These are phyloP conservation scores for Scolanthus callimorphus DNA, from an alignment of 92 coral and sea anemone species.

Conservation along the genomic window DNA sequence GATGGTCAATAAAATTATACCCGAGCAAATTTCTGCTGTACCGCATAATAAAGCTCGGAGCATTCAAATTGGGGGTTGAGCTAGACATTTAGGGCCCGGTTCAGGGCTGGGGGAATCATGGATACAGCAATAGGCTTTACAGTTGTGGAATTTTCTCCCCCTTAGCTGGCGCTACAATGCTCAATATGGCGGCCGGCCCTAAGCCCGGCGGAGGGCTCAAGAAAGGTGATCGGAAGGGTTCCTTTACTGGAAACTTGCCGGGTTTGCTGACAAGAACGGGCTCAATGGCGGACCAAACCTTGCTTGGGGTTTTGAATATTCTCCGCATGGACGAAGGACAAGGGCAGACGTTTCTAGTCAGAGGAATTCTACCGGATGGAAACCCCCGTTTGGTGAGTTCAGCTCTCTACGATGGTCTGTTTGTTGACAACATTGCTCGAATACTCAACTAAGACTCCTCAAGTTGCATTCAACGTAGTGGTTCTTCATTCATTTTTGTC, in stretches of 20 bases:
- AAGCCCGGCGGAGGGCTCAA: slow-evolving; percentile 42
- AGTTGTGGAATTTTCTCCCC: too few species aligned
- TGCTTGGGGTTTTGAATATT: slow-evolving; percentile 88
- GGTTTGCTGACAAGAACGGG: slow-evolving; percentile 61
- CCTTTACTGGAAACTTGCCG: slow-evolving; percentile 63
- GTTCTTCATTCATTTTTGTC: slow-evolving; percentile 10
- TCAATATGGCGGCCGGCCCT: slow-evolving; percentile 81
- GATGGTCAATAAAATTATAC: background rate
- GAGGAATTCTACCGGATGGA: slow-evolving; percentile 94
- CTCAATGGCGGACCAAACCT: slow-evolving; percentile 93
- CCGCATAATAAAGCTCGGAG: background rate
- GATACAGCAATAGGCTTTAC: too few species aligned
- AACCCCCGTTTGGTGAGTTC: slow-evolving; percentile 82
- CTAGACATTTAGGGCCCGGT: too few species aligned
- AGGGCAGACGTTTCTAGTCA: slow-evolving; percentile 79
- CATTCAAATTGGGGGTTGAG: background rate
- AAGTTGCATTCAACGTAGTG: background rate
- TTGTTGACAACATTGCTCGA: slow-evolving; percentile 13
- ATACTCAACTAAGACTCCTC: slow-evolving; percentile 8
- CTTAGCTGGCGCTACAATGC: slow-evolving; percentile 16
- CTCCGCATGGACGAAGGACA: slow-evolving; percentile 91
- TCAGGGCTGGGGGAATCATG: too few species aligned
- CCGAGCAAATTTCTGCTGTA: background rate
- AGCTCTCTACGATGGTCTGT: slow-evolving; percentile 3
- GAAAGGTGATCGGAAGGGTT: slow-evolving; percentile 69